Base-by-base conservation (phyloP, 2,888 invertebrate species). In the Eutolmus rufibarbis region DNA sequence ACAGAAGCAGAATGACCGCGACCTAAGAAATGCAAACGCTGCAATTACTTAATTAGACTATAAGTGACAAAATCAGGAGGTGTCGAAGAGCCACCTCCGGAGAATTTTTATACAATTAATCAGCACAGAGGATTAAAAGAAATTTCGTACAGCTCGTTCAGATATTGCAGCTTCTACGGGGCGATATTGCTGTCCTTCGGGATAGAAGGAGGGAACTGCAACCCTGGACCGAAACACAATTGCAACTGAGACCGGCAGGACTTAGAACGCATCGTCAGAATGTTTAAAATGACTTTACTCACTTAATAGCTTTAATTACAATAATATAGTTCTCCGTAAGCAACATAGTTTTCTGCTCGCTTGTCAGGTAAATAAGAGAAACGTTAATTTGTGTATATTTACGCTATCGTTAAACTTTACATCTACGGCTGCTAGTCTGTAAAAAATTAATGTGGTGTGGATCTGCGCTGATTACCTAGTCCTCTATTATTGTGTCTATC, bases 231-330 rank as follows among this genome's bases (percentile, higher is more conserved):
- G 9, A 28, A 56, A 66, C 66, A 66, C 66, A 66, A 66, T 66
- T 66, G 66, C 66, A 66, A 66, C 28, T 66, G 66, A 66, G 19
- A 28, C 66, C 28, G 66, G 28, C 66, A 66, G 23, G 66, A 66
- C 66, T 66, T 66, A 66, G 66, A 66, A 66, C 66, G 66, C 66
- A 66, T 66, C 66, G 78, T 78, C 92, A 97, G 98, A 96, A 93
- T 99, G 28, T 81, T 81, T 81, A 81, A 81, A 81, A 81, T 81
- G 56, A 81, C 81, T 81, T 81, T 81, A 81, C 81, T 81, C 81
- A 81, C 51, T 81, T 81, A 81, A 46, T 34, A 51, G 56, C 56
- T 81, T 81, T 56, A 81, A 37, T 81, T 56, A 81, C 81, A 81
- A 81, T 81, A 19, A 81, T 81, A 81, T 56, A 81, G 34, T 51